These are phyloP conservation scores for Trinorchestia longiramus DNA, from an alignment of 1,140 invertebrate genomes.

Conservation along the genomic window DNA sequence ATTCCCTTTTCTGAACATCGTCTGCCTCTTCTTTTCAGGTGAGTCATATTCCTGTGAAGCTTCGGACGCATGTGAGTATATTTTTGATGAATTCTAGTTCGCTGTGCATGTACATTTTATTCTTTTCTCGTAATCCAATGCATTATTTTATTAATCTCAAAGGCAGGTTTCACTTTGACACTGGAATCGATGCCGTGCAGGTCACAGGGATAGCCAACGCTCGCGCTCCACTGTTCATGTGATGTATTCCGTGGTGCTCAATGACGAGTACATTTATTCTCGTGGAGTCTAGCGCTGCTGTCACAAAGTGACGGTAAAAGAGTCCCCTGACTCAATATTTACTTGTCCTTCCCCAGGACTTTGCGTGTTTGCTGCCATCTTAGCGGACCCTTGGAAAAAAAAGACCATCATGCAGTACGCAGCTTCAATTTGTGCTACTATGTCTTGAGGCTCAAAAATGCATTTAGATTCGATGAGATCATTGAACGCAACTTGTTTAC, in stretches of 20 bases:
- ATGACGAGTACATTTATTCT: background rate
- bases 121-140: background rate
- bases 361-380: slow-evolving; percentile 42
- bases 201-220: background rate
- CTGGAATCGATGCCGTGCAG: background rate
- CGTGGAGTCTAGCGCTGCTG: background rate
- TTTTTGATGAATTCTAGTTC: background rate
- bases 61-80: background rate
- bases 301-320: slow-evolving; percentile 43
- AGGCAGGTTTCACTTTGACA: background rate
- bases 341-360: background rate
- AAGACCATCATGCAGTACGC: background rate
- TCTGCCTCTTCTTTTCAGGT: background rate
- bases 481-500: background rate
- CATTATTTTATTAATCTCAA: background rate
- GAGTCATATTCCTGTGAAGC: background rate
- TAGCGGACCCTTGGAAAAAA: background rate
- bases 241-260: background rate
- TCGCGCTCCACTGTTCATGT: background rate
- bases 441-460: background rate
- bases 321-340: slow-evolving; percentile 41
- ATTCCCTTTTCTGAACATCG: background rate
- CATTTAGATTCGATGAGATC: background rate
- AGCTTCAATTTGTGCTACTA: background rate
- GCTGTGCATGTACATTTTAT: background rate